These are phyloP conservation scores for Microtus pennsylvanicus DNA, from an alignment of 2,113 vertebrate genomes.

Conservation along the genomic window DNA sequence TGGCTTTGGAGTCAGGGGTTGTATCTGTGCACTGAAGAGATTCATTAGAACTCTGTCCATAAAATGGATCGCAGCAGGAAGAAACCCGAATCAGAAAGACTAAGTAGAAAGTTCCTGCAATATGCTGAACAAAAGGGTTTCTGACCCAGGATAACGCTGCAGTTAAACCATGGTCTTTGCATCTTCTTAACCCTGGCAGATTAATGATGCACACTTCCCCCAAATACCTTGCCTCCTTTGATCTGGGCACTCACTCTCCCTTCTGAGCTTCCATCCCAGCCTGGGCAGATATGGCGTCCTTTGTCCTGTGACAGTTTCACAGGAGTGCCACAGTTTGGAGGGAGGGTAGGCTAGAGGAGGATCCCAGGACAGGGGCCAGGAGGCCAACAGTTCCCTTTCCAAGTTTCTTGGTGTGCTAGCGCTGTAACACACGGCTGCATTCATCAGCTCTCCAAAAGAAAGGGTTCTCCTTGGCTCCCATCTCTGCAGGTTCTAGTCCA, in stretches of 20 bases:
- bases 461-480: not conserved
- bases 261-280: not conserved
- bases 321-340: not conserved
- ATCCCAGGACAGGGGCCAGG: not conserved
- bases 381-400: not conserved
- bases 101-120: not conserved
- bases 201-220: not conserved
- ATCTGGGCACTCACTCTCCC: not conserved
- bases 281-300: not conserved
- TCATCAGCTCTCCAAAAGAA: not conserved
- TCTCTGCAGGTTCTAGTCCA: not conserved
- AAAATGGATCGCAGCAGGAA: conserved; percentile 44
- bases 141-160: conserved; percentile 26
- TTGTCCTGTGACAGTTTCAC: conserved; percentile 11
- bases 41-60: conserved; percentile 17
- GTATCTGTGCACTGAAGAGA: conserved; percentile 35
- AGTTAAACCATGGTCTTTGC: conserved; percentile 43
- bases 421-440: not conserved
- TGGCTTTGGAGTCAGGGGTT: not conserved
- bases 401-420: not conserved
- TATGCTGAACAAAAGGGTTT: conserved; percentile 22
- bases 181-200: conserved; percentile 57
- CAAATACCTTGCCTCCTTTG: not conserved
- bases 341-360: not conserved
- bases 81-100: conserved; percentile 35